phyloP scores from a whole-genome alignment of 2,888 invertebrate genomes.

The Vanessa cardui region DNA sequence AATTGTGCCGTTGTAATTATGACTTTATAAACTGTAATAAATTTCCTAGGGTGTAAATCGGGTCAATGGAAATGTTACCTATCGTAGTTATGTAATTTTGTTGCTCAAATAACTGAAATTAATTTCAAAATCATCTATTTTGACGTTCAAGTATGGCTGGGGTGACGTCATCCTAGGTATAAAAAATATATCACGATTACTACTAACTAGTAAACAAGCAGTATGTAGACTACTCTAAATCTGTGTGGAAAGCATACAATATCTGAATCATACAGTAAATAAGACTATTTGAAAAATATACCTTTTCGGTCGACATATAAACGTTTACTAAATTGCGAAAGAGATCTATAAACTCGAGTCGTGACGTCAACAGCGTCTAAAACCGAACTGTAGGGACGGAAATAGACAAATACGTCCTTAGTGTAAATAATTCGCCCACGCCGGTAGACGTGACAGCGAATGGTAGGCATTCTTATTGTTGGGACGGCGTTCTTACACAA shows the following conservation, averaged over 20 bases:
- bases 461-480: background rate
- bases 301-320: constrained; percentile 24
- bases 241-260: no score
- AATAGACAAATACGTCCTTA: constrained; percentile 47
- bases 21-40: no score
- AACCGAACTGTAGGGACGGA: constrained; percentile 40
- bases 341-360: constrained; percentile 26
- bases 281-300: background rate
- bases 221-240: background rate
- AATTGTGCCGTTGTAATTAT: no score
- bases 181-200: no score
- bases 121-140: no score
- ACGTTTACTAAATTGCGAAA: constrained; percentile 37
- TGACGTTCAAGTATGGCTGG: no score
- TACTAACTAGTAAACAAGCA: background rate
- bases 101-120: no score
- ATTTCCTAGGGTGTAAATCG: no score
- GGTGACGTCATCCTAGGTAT: no score
- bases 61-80: no score
- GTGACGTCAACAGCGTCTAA: constrained; percentile 45
- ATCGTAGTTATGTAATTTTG: no score
- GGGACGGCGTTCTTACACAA: background rate
- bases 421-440: constrained; percentile 40
- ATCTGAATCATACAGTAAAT: background rate
- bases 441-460: constrained; percentile 10